A percentile compares a stretch with the other conserved stretches of the same genome.
These are phyloP conservation scores for Dinomys branickii DNA, from an alignment of 2,113 vertebrate genomes.

Conservation along the genomic window DNA sequence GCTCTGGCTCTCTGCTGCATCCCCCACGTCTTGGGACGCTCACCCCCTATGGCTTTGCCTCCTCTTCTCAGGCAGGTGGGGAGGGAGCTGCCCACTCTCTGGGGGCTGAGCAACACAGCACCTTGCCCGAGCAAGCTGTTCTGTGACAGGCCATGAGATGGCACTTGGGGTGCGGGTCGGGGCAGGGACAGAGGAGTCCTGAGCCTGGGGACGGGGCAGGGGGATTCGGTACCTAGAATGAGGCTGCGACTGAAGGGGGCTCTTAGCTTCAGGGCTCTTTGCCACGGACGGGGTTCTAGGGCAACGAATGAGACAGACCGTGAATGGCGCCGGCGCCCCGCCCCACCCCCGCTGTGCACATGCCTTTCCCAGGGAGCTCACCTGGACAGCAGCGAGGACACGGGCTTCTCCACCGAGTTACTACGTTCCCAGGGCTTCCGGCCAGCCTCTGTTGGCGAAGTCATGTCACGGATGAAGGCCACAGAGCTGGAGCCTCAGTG, in stretches of 20 bases:
- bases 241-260: conserved; percentile 88
- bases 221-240: conserved; percentile 88
- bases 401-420: conserved; percentile 96
- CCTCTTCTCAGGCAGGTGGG: neutral
- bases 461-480: neutral
- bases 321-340: conserved; percentile 66
- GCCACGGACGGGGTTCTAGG: conserved; percentile 89
- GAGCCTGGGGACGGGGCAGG: neutral
- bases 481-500: neutral
- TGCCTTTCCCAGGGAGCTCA: conserved; percentile 80
- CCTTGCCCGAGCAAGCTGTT: conserved; percentile 75
- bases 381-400: conserved; percentile 94
- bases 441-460: conserved; percentile 88
- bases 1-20: accelerated
- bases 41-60: accelerated
- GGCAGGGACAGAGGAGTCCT: neutral
- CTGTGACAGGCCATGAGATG: conserved; percentile 61
- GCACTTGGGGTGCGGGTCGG: conserved; percentile 59
- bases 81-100: neutral
- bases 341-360: accelerated
- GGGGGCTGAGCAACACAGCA: neutral
- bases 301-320: conserved; percentile 86
- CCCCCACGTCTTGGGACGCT: accelerated
- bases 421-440: conserved; percentile 99
- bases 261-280: conserved; percentile 91